Evolutionary conservation across 2,888 invertebrate species (phyloP).

Genomic region (Scaptomyza reducta): DNA sequence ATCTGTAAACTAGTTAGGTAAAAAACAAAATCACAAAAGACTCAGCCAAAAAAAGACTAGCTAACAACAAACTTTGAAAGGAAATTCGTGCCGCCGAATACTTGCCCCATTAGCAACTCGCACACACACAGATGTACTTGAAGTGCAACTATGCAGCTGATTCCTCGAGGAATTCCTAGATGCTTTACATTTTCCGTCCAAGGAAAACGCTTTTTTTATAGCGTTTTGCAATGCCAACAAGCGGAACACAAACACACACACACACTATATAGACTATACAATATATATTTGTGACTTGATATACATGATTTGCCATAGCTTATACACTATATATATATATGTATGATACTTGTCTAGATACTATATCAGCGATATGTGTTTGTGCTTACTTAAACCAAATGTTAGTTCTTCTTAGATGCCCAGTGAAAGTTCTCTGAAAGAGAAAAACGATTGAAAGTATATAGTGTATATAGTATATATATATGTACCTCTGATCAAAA

Average conservation of each 20-base stretch:
- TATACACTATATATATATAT: conserved; percentile 5
- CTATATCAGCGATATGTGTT: conserved; percentile 17
- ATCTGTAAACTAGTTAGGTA: conserved; percentile 48
- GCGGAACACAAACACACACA: conserved; percentile 33
- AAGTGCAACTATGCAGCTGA: conserved; percentile 44
- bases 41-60: conserved; percentile 53
- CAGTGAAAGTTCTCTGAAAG: conserved; percentile 45
- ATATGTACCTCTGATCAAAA: conserved; percentile 31
- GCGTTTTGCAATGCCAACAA: conserved; percentile 27
- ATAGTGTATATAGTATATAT: conserved; percentile 7
- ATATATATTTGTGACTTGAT: conserved; percentile 56
- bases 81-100: conserved; percentile 37
- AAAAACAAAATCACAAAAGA: conserved; percentile 28
- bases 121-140: conserved; percentile 16
- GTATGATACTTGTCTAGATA: conserved; percentile 19
- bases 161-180: conserved; percentile 21
- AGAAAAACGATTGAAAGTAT: conserved; percentile 14
- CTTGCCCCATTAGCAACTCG: conserved; percentile 47
- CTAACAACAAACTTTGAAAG: conserved; percentile 21
- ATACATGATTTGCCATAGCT: conserved; percentile 63
- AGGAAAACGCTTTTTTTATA: conserved; percentile 37
- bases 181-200: conserved; percentile 67
- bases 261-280: conserved; percentile 21
- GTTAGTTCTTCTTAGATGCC: conserved; percentile 18
- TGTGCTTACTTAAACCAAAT: conserved; percentile 31